Conservation (phyloP, 2,113 vertebrate genomes). For the Nibea coibor region DNA sequence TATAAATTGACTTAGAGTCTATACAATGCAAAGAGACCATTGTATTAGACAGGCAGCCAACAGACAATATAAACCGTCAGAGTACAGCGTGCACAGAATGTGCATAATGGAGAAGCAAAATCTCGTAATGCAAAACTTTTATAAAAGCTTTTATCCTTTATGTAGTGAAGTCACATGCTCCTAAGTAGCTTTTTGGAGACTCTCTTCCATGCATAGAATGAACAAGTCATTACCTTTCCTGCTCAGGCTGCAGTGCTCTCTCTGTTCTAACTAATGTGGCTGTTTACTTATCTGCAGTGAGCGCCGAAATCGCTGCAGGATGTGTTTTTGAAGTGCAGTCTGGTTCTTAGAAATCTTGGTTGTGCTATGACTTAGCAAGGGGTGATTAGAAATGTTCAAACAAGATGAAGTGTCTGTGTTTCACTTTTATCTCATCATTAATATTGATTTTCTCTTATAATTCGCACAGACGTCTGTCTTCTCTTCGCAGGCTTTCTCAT, state of each 20-base stretch:
- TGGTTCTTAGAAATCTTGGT: constrained; percentile 7
- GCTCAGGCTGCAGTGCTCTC: neutral
- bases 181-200: neutral
- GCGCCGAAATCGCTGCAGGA: constrained; percentile 13
- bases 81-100: neutral
- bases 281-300: neutral
- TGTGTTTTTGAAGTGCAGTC: constrained; percentile 11
- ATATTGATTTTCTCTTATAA: neutral
- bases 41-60: neutral
- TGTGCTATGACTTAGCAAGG: constrained; percentile 26
- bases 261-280: constrained; percentile 15
- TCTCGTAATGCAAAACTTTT: neutral
- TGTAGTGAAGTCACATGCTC: constrained; percentile 9
- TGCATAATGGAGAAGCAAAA: neutral
- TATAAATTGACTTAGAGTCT: neutral
- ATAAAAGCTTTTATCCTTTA: neutral
- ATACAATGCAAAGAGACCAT: neutral
- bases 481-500: neutral
- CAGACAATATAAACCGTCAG: too few species aligned
- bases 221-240: constrained; percentile 1
- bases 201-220: neutral
- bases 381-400: constrained; percentile 37
- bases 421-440: constrained; percentile 12
- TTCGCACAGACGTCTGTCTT: neutral
- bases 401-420: constrained; percentile 15